Conservation (phyloP, 2,888 invertebrate genomes). For the Mallateleia sp. region DNA sequence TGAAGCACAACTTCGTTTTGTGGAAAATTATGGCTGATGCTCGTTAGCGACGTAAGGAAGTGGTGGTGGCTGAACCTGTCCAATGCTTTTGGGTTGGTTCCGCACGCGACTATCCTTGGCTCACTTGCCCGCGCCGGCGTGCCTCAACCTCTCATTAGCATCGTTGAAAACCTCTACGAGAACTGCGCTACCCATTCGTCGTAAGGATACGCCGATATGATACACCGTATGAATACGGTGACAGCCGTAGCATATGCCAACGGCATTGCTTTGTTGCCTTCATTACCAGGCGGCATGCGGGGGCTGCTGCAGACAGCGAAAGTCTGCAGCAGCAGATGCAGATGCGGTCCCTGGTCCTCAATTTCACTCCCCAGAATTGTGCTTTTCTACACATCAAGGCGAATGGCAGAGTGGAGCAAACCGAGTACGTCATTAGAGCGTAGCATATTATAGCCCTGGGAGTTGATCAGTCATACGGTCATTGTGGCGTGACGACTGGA, state of each 20-base stretch:
- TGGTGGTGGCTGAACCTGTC: constrained; percentile 86
- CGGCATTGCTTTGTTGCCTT: constrained; percentile 61
- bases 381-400: constrained; percentile 80
- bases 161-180: constrained; percentile 68
- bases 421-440: background rate
- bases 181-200: constrained; percentile 33
- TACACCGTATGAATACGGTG: constrained; percentile 49
- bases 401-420: background rate
- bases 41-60: constrained; percentile 41
- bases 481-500: no score
- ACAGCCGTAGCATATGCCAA: constrained; percentile 70
- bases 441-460: background rate
- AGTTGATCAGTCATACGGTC: background rate
- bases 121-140: constrained; percentile 4
- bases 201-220: constrained; percentile 67
- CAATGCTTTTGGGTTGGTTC: constrained; percentile 87
- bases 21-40: constrained; percentile 82
- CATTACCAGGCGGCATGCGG: constrained; percentile 74
- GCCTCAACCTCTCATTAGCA: constrained; percentile 31
- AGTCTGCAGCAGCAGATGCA: no score
- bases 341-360: constrained; percentile 76
- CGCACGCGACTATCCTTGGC: constrained; percentile 81
- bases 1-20: constrained; percentile 86
- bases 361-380: constrained; percentile 84
- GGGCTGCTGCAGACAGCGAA: constrained; percentile 51